A percentile compares a stretch with the other conserved stretches of the same genome.
Conservation (phyloP, 2,113 vertebrate genomes). For the Rhodinocichla rosea region DNA sequence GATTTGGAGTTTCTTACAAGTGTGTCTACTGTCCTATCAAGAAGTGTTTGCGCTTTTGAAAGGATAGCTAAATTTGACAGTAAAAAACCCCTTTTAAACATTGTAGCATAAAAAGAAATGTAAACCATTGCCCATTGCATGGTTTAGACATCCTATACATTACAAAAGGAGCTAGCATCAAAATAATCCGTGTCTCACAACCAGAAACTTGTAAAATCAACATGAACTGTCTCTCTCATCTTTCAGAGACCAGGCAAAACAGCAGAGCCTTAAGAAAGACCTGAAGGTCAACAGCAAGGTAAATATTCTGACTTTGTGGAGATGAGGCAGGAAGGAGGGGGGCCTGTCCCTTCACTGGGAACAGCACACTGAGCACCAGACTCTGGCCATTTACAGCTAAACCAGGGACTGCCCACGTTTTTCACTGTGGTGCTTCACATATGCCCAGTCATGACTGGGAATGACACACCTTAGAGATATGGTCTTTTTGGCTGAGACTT, state of each 20-base stretch:
- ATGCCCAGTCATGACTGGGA: background rate
- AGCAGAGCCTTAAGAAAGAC: background rate
- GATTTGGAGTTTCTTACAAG: slow-evolving; percentile 47
- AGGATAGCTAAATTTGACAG: slow-evolving; percentile 33
- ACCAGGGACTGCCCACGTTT: background rate
- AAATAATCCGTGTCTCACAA: background rate
- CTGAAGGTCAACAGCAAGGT: background rate
- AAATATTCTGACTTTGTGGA: background rate
- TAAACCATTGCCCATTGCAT: background rate
- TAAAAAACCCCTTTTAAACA: slow-evolving; percentile 23
- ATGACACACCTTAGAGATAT: accelerated
- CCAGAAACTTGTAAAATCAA: background rate
- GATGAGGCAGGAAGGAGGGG: background rate
- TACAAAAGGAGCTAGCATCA: background rate
- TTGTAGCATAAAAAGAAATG: background rate
- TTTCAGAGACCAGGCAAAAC: background rate
- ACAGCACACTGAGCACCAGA: background rate
- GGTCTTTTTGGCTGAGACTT: background rate
- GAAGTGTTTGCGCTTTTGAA: slow-evolving; percentile 30
- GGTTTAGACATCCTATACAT: background rate
- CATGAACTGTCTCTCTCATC: background rate
- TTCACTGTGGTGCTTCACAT: background rate
- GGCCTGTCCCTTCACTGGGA: background rate
- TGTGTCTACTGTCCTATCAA: slow-evolving; percentile 47
- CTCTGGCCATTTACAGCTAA: background rate